Evolutionary conservation across 1,140 invertebrate species (phyloP).

Genomic region (Sarcophaga peregrina): DNA sequence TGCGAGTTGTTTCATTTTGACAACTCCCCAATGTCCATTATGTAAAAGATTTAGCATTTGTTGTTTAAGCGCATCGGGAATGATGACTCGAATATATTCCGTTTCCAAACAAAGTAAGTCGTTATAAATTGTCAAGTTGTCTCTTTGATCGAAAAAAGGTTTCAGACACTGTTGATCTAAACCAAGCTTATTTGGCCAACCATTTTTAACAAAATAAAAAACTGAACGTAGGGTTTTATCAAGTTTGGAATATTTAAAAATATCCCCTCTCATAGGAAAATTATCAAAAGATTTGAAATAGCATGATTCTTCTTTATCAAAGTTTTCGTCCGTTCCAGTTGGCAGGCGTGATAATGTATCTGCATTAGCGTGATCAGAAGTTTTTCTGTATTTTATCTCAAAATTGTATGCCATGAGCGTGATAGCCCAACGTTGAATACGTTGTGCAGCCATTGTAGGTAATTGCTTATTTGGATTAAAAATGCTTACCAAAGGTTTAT

Average conservation of each 20-base stretch:
- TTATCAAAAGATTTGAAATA: no score
- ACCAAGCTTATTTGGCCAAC: no score
- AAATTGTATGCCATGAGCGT: constrained; percentile 51
- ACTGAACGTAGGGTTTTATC: constrained; percentile 14
- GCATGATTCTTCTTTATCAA: no score
- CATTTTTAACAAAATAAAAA: constrained; percentile 36
- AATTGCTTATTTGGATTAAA: constrained; percentile 54
- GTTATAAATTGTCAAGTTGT: no score
- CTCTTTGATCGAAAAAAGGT: no score
- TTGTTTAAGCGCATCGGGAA: no score
- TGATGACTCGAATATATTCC: no score
- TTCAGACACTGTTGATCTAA: no score
- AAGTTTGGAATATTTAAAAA: constrained; percentile 33
- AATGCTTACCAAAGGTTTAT: constrained; percentile 60
- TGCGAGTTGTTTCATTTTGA: constrained; percentile 66
- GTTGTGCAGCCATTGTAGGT: constrained; percentile 49
- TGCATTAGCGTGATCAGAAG: constrained; percentile 49
- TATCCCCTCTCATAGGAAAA: no score
- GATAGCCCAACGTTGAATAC: constrained; percentile 58
- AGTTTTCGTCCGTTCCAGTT: no score
- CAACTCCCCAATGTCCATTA: constrained; percentile 60
- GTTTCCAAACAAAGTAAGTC: no score
- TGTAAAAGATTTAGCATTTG: no score
- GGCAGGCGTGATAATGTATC: constrained; percentile 50
- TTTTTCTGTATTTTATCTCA: constrained; percentile 49